A percentile compares a stretch with the other conserved stretches of the same genome.
phyloP scores from a whole-genome alignment of 2,113 vertebrate species.

The Cygnus atratus region DNA sequence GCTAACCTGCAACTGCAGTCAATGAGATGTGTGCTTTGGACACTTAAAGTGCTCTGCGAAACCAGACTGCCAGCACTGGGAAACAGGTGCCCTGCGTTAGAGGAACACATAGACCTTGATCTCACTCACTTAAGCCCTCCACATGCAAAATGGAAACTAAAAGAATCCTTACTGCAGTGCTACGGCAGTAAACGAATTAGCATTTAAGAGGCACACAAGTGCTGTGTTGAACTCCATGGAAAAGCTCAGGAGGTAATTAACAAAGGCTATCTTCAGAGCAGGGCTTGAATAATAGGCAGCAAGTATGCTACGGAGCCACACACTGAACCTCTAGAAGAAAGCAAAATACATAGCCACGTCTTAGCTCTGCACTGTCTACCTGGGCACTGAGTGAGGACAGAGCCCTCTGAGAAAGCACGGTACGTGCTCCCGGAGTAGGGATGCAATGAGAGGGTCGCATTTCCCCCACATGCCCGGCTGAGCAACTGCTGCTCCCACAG shows the following conservation, averaged over 20 bases:
- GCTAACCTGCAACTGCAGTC: not conserved
- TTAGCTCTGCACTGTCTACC: not conserved
- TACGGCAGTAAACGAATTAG: not conserved
- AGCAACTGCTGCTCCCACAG: not conserved
- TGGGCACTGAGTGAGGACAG: not conserved
- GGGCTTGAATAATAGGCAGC: not conserved
- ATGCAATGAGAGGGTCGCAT: accelerated
- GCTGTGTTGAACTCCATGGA: not conserved
- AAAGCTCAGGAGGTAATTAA: constrained; percentile 12
- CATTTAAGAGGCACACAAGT: not conserved
- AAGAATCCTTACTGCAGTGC: not conserved
- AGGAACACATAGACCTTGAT: not conserved
- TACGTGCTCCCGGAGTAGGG: not conserved
- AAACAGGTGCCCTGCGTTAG: not conserved
- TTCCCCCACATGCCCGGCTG: accelerated
- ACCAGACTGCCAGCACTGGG: not conserved
- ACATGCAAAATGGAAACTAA: not conserved
- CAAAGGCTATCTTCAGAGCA: not conserved
- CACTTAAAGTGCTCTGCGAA: not conserved
- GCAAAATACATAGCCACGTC: not conserved
- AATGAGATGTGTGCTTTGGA: not conserved
- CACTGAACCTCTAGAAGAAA: not conserved
- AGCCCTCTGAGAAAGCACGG: not conserved
- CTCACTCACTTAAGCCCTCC: not conserved
- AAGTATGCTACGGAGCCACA: not conserved